Base-by-base conservation (phyloP, 2,113 vertebrate genomes). In the Ageneiosus marmoratus region DNA sequence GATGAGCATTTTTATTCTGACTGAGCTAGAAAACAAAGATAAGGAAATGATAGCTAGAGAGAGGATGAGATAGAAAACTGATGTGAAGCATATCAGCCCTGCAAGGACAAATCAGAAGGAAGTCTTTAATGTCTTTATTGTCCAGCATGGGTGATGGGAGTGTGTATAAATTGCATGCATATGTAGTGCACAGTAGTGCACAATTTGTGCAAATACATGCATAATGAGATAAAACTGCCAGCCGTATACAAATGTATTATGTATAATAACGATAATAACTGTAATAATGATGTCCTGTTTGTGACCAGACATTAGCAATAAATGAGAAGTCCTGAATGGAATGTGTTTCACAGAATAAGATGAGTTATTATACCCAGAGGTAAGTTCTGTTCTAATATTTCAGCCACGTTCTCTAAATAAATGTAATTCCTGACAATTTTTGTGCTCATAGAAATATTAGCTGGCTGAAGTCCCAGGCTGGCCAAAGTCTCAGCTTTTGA, bases 21-120 rank as follows among this genome's bases (percentile, higher is more conserved):
- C 5, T 51, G 27, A 20, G n/a, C 15, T 1, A 8, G 15, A 65
- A 1, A 41, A 24, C 65, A 44, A 44, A 9, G 46, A 75, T 29
- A 69, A n/a, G 50, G 79, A 87, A 78, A 77, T n/a, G 81, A 73
- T 29, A 62, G n/a, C n/a, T n/a, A n/a, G 81, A 86, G 76, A 62
- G 77, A 81, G 11, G 74, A 80, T 50, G 8, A 73, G 46, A 32
- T 22, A 65, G 63, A 74, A 80, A 86, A 87, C 9, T 3, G 65
- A 90, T 83, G 84, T 79, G 87, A 90, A 89, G 88, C 81, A 0
- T 46, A 83, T 86, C 84, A 86, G 79, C 69, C 46, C 27, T 75
- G 85, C 74, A 79, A 37, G 65, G 73, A 86, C 82, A 86, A 79
- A 83, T 62, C 41, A 86, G 34, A 37, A 81, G 22, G n/a, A 77